Conservation (phyloP, 2,888 invertebrate species). For the Amphimallon solstitiale region DNA sequence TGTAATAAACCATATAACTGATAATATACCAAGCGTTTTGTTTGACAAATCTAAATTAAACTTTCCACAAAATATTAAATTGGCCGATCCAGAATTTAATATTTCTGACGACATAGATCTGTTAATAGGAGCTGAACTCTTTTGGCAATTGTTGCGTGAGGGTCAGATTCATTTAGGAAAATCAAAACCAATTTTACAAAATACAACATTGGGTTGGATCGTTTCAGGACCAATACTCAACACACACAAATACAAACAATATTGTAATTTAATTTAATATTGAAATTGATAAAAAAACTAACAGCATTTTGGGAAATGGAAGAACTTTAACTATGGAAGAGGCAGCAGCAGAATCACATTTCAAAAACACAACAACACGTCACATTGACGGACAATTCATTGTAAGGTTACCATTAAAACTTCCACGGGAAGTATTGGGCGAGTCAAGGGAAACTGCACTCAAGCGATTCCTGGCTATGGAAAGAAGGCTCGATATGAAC, state of each 20-base stretch:
- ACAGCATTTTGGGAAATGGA: conserved; percentile 24
- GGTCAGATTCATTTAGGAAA: conserved; percentile 1
- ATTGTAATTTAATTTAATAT: background rate
- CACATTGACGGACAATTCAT: conserved; percentile 4
- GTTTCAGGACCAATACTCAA: conserved; percentile 8
- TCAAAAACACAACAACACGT: conserved; percentile 4
- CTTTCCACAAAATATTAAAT: background rate
- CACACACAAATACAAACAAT: background rate
- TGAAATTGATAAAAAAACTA: conserved; percentile 8
- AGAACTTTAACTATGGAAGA: background rate
- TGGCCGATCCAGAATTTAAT: conserved; percentile 7
- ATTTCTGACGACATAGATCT: background rate
- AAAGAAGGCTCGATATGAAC: conserved; percentile 1
- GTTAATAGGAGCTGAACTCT: background rate
- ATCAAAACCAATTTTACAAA: conserved; percentile 14
- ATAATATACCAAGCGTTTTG: background rate
- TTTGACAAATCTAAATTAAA: background rate
- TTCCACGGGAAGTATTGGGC: conserved; percentile 1
- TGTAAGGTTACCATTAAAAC: conserved; percentile 5
- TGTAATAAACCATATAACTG: too few relatives aligned
- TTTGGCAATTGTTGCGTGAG: too few relatives aligned
- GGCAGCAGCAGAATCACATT: too few relatives aligned
- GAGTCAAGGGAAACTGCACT: conserved; percentile 17
- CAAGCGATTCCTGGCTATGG: conserved; percentile 6
- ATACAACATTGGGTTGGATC: conserved; percentile 21